Conservation (phyloP, 2,888 invertebrate species). For the Biston betularia region DNA sequence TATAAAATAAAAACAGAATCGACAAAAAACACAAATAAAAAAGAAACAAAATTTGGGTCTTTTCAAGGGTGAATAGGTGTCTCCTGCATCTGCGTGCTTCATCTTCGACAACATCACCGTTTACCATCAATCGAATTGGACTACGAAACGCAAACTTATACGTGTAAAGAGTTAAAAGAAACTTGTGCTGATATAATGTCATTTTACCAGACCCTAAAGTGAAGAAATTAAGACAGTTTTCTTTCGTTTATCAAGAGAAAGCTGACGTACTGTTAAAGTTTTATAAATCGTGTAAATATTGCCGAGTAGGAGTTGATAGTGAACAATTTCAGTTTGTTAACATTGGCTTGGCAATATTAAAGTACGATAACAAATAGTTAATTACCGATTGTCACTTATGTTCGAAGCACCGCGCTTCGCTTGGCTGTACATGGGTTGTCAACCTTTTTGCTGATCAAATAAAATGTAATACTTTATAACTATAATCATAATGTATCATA, state of each 20-base stretch:
- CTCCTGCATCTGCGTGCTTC: no score
- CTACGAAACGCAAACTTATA: no score
- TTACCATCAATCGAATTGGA: no score
- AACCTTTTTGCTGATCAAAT: conserved; percentile 50
- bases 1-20: no score
- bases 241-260: background rate
- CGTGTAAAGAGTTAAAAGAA: no score
- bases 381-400: conserved; percentile 70
- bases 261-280: conserved; percentile 23
- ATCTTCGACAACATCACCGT: no score
- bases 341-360: conserved; percentile 71
- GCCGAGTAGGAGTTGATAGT: conserved; percentile 55
- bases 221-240: no score
- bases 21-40: no score
- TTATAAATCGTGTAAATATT: conserved; percentile 33
- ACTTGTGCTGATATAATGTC: no score
- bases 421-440: conserved; percentile 37
- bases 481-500: background rate
- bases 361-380: conserved; percentile 73
- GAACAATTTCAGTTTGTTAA: conserved; percentile 73
- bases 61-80: no score
- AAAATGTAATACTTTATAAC: background rate
- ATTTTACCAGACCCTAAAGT: no score
- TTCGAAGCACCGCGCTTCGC: conserved; percentile 50
- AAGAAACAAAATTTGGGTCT: no score